phyloP scores from a whole-genome alignment of 2,888 invertebrate genomes.

The Lacanobia oleracea region DNA sequence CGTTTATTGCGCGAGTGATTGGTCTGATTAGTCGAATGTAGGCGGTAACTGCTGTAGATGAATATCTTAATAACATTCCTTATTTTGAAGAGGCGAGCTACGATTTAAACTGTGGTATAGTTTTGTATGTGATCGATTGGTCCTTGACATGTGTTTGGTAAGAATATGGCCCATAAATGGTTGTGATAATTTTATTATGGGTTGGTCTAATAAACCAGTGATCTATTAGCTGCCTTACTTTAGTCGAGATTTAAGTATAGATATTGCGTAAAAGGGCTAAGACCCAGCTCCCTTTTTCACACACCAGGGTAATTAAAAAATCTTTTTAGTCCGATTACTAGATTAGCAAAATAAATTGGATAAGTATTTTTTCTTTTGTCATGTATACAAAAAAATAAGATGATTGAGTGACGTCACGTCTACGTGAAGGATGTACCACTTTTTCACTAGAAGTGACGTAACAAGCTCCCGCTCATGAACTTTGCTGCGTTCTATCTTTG shows the following conservation, averaged over 20 bases:
- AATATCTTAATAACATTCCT: conserved; percentile 51
- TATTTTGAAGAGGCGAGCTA: conserved; percentile 28
- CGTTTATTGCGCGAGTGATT: conserved; percentile 55
- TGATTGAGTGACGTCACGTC: too few relatives aligned
- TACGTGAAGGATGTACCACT: too few relatives aligned
- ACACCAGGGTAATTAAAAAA: not conserved
- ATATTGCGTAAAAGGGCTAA: too few relatives aligned
- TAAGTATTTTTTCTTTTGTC: too few relatives aligned
- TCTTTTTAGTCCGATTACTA: too few relatives aligned
- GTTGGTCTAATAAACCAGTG: not conserved
- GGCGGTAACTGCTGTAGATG: conserved; percentile 52
- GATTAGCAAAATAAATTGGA: too few relatives aligned
- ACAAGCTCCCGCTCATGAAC: too few relatives aligned
- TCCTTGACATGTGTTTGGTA: not conserved
- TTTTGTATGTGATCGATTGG: not conserved
- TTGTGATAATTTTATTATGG: not conserved
- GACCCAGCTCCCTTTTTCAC: not conserved
- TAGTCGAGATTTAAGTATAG: too few relatives aligned
- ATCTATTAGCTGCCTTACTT: not conserved
- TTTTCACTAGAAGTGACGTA: too few relatives aligned
- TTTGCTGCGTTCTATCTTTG: too few relatives aligned
- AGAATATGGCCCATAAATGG: not conserved
- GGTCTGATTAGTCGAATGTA: conserved; percentile 54
- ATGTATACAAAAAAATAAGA: too few relatives aligned
- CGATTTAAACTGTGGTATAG: not conserved